Base-by-base conservation (phyloP, 1,140 invertebrate species). In the Spodoptera litura region DNA sequence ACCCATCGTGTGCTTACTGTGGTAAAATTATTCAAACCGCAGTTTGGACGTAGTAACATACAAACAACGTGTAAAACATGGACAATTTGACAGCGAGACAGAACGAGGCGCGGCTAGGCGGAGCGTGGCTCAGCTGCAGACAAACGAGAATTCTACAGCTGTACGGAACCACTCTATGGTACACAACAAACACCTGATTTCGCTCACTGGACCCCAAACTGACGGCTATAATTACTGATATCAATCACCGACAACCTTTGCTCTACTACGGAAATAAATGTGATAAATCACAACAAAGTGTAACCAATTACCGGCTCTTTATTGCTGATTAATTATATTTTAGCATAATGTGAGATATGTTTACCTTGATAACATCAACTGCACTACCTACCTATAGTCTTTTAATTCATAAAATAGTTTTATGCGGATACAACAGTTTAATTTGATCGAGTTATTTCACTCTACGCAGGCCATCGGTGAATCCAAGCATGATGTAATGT, bases 41-140 rank as follows among this genome's bases (percentile, higher is more conserved):
- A 53, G 59, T 62, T 62, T 62, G 59, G 49, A 62, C 20, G 13
- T 20, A n/a, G 25, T 15, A 15, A 49, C 20, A 62, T 31, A 52
- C 49, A 53, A 75, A 75, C 31, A 11, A 53, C 68, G 58, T 72
- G 74, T 73, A 80, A 80, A 80, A 80, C 68, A 78, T 80, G 75
- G 79, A 80, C 66, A 80, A 80, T 77, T 80, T 72, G 72, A 80
- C 73, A 73, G 55, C 66, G 51, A 59, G 56, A 76, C 51, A 61
- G 55, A 49, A 31, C 35, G 64, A 70, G 59, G 58, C 53, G 56
- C 52, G 62, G 64, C 77, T 35, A 38, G 70, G 72, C 72, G 44
- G 52, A 25, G 49, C 31, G 52, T 25, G 35, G 13, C 71, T 51
- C 78, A 82, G 78, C 78, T 84, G 80, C 83, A 80, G 64, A 51